Conservation (phyloP, 2,888 invertebrate species). For the Dioctria rufipes region DNA sequence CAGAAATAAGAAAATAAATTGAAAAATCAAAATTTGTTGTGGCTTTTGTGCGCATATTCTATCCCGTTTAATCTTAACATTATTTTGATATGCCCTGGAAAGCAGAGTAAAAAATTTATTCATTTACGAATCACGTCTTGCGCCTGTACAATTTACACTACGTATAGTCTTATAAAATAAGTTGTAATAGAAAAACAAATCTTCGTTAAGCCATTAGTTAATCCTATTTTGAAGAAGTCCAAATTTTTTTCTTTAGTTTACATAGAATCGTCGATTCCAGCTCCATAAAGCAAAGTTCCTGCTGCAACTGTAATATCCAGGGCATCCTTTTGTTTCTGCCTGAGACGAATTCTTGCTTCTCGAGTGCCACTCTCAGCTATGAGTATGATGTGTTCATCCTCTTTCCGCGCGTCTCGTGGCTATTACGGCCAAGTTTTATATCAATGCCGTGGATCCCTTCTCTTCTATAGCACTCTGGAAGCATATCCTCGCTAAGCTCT, state of each 20-base stretch:
- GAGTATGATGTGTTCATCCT: too few relatives aligned
- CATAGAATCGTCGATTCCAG: conserved; percentile 61
- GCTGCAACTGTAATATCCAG: conserved; percentile 61
- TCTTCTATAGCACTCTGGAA: too few relatives aligned
- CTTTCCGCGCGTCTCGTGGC: background rate
- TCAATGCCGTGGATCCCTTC: background rate
- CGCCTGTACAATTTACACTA: background rate
- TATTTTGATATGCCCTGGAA: too few relatives aligned
- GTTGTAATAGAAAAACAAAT: conserved; percentile 15
- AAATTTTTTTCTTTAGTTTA: conserved; percentile 44
- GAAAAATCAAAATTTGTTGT: too few relatives aligned
- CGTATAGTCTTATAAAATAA: background rate
- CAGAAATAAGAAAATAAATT: too few relatives aligned
- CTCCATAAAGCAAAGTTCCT: conserved; percentile 60
- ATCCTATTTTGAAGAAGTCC: background rate
- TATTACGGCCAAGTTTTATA: background rate
- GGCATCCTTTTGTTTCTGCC: conserved; percentile 62
- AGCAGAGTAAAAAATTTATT: too few relatives aligned
- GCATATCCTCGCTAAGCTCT: too few relatives aligned
- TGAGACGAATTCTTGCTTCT: too few relatives aligned
- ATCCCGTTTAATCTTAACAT: too few relatives aligned
- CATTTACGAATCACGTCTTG: too few relatives aligned
- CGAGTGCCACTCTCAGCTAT: too few relatives aligned
- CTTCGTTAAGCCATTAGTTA: background rate
- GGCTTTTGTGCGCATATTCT: too few relatives aligned